These are phyloP conservation scores for Hippopotamus amphibius DNA, from an alignment of 2,113 vertebrate species.

Conservation along the genomic window DNA sequence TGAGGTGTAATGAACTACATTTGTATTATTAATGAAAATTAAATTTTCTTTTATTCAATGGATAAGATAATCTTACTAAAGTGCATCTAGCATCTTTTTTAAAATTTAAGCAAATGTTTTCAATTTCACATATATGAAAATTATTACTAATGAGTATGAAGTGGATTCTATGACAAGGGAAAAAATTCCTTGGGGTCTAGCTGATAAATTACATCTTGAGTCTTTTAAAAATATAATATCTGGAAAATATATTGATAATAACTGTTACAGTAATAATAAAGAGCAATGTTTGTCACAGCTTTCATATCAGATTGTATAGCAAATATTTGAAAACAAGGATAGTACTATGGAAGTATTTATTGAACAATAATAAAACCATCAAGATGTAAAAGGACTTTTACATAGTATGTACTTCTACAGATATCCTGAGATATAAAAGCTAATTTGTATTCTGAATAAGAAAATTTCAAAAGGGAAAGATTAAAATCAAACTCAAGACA, in stretches of 20 bases:
- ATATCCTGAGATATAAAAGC: not conserved
- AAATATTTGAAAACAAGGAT: not conserved
- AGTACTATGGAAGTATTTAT: not conserved
- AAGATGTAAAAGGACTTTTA: not conserved
- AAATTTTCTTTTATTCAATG: constrained; percentile 72
- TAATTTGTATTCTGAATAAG: not conserved
- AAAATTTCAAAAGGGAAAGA: not conserved
- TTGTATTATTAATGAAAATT: constrained; percentile 65
- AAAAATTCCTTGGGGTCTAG: constrained; percentile 60
- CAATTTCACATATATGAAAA: constrained; percentile 77
- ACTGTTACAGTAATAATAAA: not conserved
- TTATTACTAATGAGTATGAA: constrained; percentile 60
- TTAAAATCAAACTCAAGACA: not conserved
- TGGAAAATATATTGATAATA: not conserved
- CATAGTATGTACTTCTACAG: not conserved
- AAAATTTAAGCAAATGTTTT: constrained; percentile 81
- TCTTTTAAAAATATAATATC: not conserved
- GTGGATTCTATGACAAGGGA: constrained; percentile 68
- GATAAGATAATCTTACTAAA: not conserved
- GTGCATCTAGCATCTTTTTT: not conserved
- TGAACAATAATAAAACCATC: not conserved
- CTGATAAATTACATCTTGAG: constrained; percentile 60
- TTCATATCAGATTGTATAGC: not conserved
- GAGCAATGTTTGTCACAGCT: not conserved
- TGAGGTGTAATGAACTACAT: constrained; percentile 76